Evolutionary conservation across 2,888 invertebrate species (phyloP).

Genomic region (Hipparchia semele): DNA sequence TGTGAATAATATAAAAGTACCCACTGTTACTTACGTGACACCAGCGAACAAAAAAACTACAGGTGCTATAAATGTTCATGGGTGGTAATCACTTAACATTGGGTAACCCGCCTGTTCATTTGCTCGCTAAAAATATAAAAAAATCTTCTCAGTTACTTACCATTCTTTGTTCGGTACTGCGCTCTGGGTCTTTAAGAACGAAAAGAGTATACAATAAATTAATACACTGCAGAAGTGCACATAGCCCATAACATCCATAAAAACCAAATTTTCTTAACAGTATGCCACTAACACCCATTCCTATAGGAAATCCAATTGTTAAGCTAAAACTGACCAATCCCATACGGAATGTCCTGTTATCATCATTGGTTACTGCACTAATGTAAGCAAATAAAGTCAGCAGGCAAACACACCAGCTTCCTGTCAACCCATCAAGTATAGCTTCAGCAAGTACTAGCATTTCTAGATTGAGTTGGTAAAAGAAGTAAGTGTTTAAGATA

Average conservation of each 20-base stretch:
- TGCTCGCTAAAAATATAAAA: no score
- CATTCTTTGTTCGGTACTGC: slow-evolving; percentile 59
- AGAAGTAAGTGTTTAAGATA: slow-evolving; percentile 89
- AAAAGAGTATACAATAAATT: slow-evolving; percentile 87
- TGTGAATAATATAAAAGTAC: no score
- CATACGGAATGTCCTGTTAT: slow-evolving; percentile 90
- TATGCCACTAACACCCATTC: slow-evolving; percentile 91
- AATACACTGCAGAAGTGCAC: slow-evolving; percentile 85
- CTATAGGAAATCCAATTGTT: slow-evolving; percentile 93
- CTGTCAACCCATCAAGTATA: slow-evolving; percentile 88
- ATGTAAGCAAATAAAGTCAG: slow-evolving; percentile 93
- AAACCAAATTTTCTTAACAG: slow-evolving; percentile 87
- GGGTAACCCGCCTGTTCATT: no score
- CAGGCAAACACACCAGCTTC: slow-evolving; percentile 92
- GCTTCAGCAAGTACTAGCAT: slow-evolving; percentile 88
- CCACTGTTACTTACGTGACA: no score
- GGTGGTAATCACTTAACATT: no score
- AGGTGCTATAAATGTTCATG: no score
- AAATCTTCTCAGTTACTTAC: slow-evolving; percentile 46
- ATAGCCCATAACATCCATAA: slow-evolving; percentile 89
- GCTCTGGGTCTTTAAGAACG: slow-evolving; percentile 84
- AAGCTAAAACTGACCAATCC: slow-evolving; percentile 93
- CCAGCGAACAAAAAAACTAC: no score
- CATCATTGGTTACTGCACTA: slow-evolving; percentile 89
- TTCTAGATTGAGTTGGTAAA: slow-evolving; percentile 88